These are phyloP conservation scores for Malurus alboscapulatus DNA, from an alignment of 2,113 vertebrate species.

Conservation along the genomic window DNA sequence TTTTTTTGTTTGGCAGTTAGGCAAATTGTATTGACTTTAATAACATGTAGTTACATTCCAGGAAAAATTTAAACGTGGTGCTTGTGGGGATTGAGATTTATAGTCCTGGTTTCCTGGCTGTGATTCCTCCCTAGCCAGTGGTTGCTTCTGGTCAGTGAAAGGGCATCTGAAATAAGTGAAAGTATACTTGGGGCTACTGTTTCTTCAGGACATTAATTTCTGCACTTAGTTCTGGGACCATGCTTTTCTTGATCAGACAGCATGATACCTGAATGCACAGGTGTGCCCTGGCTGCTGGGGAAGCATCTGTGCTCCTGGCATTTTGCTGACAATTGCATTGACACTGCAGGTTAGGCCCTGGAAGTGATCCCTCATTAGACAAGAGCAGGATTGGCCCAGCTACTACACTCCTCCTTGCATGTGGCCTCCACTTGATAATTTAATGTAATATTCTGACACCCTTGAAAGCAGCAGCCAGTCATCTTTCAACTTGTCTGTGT, in stretches of 20 bases:
- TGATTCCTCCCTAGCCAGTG: neutral
- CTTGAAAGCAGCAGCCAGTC: neutral
- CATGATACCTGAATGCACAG: neutral
- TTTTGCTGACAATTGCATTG: neutral
- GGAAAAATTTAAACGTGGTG: neutral
- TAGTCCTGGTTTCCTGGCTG: neutral
- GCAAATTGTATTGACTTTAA: neutral
- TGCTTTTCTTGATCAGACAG: neutral
- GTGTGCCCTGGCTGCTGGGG: neutral
- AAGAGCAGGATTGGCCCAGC: neutral
- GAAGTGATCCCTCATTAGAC: neutral
- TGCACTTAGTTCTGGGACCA: neutral
- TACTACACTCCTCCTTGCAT: neutral
- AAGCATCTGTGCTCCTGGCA: neutral
- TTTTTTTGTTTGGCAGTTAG: conserved; percentile 53
- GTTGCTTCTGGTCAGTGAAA: neutral
- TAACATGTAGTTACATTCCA: neutral
- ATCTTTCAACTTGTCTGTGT: neutral
- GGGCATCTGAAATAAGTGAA: neutral
- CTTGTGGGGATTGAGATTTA: neutral
- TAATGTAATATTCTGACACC: neutral
- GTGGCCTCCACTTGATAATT: neutral
- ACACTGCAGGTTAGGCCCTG: neutral
- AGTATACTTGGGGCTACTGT: neutral
- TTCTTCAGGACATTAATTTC: neutral